Base-by-base conservation (phyloP, 2,888 invertebrate species). In the Cheilosia grossa region DNA sequence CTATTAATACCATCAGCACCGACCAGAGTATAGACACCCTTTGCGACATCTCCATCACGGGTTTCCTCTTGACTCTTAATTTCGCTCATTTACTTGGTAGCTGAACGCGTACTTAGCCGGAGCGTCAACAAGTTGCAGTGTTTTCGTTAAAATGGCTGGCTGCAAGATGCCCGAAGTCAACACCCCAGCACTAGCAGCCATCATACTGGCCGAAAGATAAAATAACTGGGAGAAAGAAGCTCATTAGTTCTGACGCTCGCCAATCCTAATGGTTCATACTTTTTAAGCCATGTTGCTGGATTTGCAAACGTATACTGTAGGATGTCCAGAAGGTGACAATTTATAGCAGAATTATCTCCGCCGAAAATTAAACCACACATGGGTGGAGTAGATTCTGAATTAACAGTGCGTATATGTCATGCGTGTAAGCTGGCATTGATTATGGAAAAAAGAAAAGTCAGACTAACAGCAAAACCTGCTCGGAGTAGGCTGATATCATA, bases 41-140 rank as follows among this genome's bases (percentile, higher is more conserved):
- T 78, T 10, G 88, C 89, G 40, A 82, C 63, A 61, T 89, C 88
- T 17, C 88, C 89, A 42, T 88, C 70, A 15, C 89, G 87, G 0
- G 80, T 54, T 80, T 89, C 89, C n/a, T 87, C 86, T 70, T 89
- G 89, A 7, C 83, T 87, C 61, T 89, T 88, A 33, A 88, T 69
- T 59, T 89, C 89, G 5, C 88, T 89, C 89, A 27, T 88, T 87
- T 0, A 89, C 89, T 37, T 87, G 82, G 53, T 89, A 89, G 54
- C 82, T 87, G 74, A 89, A 89, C 42, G 85, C 67, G 61, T 89
- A 89, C 42, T 87, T 73, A 7, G 88, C 85, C 44, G 21, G 63
- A 19, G 79, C 63, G 40, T 82, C 79, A 1, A 9, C 10, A 9
- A 67, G 82, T 58, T 69, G 64, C 0, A 83, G 33, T 0, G 67